Conservation (phyloP, 2,888 invertebrate species). For the Himalopsyche anomala region DNA sequence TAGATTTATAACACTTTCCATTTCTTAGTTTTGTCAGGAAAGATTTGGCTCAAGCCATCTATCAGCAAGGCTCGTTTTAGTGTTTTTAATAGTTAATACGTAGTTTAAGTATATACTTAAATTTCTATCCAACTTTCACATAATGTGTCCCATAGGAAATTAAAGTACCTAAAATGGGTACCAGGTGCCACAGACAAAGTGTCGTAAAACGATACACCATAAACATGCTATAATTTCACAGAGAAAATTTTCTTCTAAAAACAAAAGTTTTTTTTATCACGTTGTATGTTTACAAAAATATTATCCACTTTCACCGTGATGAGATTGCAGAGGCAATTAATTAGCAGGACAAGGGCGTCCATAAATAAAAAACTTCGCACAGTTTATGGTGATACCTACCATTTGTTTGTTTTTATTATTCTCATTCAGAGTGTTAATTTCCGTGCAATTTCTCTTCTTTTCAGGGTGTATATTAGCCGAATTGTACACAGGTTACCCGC, state of each 20-base stretch:
- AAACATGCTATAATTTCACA: not conserved
- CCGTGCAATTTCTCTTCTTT: constrained; percentile 43
- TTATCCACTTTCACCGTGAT: not conserved
- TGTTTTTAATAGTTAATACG: no score
- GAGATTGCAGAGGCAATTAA: constrained; percentile 12
- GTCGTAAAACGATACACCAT: no score
- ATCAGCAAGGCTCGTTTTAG: no score
- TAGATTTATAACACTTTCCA: no score
- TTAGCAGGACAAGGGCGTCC: constrained; percentile 1
- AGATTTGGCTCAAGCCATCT: no score
- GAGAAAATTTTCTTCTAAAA: not conserved
- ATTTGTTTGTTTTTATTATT: constrained; percentile 35
- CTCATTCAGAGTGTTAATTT: constrained; percentile 29
- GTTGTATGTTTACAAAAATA: constrained; percentile 21
- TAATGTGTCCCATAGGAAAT: no score
- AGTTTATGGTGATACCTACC: constrained; percentile 32
- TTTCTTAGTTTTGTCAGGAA: no score
- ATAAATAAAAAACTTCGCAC: constrained; percentile 13
- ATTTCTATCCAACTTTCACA: no score
- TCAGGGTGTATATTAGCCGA: constrained; percentile 96
- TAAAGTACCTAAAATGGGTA: no score
- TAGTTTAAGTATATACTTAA: no score
- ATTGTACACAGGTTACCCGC: constrained; percentile 95
- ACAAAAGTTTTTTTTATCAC: constrained; percentile 23
- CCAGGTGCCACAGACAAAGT: no score